A percentile compares a stretch with the other conserved stretches of the same genome.
phyloP scores from a whole-genome alignment of 2,888 invertebrate species.

The Chydorus sphaericus region DNA sequence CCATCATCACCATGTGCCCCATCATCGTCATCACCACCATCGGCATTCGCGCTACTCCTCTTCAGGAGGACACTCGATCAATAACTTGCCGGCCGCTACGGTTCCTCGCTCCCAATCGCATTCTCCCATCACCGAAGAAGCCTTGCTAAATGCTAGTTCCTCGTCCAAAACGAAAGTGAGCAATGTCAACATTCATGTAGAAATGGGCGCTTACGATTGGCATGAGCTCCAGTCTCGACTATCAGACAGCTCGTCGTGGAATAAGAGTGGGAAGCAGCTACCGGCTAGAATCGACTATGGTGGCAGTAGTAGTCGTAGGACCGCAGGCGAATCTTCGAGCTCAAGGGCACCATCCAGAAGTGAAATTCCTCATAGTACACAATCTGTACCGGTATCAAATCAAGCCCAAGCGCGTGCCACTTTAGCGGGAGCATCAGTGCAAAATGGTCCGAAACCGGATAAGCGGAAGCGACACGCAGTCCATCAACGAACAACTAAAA shows the following conservation, averaged over 20 bases:
- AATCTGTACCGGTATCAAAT: neutral
- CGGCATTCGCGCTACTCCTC: neutral
- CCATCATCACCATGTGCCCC: neutral
- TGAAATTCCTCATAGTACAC: neutral
- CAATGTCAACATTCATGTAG: conserved; percentile 14
- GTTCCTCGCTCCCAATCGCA: neutral
- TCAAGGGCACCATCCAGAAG: neutral
- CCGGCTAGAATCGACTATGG: too few species aligned
- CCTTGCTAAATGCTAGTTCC: conserved; percentile 5
- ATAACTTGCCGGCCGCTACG: neutral
- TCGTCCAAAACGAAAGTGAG: conserved; percentile 9
- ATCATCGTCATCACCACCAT: neutral
- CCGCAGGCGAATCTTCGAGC: neutral
- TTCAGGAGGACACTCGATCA: neutral
- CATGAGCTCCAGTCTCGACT: conserved; percentile 6
- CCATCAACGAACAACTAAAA: conserved; percentile 1
- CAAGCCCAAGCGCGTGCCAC: neutral
- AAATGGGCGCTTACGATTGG: conserved; percentile 11
- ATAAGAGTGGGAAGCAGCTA: conserved; percentile 5
- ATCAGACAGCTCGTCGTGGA: conserved; percentile 1
- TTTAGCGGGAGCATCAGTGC: neutral
- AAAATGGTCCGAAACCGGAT: too few species aligned
- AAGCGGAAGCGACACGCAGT: conserved; percentile 2
- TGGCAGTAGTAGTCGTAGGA: too few species aligned
- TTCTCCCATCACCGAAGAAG: conserved; percentile 4